phyloP scores from a whole-genome alignment of 2,888 invertebrate species.

The Boloria euphrosyne region DNA sequence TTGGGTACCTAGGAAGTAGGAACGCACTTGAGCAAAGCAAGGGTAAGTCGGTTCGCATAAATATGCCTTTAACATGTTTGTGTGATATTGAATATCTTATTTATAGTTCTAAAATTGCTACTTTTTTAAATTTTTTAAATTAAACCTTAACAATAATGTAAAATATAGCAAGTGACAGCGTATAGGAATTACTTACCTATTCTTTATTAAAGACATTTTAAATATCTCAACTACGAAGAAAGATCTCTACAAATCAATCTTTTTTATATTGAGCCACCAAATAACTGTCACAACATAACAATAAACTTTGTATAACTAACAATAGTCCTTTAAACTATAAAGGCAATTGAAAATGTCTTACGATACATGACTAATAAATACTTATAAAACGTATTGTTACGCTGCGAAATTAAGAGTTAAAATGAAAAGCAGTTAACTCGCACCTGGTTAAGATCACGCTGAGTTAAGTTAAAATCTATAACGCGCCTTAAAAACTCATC shows the following conservation, averaged over 20 bases:
- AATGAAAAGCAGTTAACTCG: conserved; percentile 23
- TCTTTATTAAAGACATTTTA: conserved; percentile 35
- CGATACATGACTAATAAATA: conserved; percentile 36
- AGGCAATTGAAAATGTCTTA: conserved; percentile 40
- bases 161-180: background rate
- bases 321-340: conserved; percentile 38
- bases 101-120: no score
- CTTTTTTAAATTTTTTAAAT: no score
- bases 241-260: conserved; percentile 58
- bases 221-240: conserved; percentile 35
- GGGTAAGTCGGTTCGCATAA: no score
- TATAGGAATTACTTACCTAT: conserved; percentile 10
- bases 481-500: no score
- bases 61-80: no score
- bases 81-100: no score
- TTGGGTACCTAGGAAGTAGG: no score
- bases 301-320: conserved; percentile 41
- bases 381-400: conserved; percentile 40
- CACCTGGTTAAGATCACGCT: conserved; percentile 39
- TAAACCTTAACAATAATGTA: background rate
- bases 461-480: background rate
- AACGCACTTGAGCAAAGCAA: no score
- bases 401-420: conserved; percentile 38
- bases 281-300: conserved; percentile 58
- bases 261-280: conserved; percentile 52